Evolutionary conservation across 2,797 vertebrate species (phyloP).

Genomic region (Carcharodon carcharias): DNA sequence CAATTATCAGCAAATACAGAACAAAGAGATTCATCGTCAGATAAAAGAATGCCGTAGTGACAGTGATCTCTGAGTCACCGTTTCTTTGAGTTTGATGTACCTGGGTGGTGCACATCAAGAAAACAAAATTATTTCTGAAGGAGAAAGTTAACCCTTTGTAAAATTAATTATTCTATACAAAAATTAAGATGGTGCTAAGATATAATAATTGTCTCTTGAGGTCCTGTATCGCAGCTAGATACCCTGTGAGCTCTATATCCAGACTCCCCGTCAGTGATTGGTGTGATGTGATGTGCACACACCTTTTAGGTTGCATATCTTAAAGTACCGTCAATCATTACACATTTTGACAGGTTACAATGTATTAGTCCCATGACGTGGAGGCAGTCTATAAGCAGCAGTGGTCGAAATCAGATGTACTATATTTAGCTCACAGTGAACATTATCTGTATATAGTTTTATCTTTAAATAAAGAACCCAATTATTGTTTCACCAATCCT

Average conservation of each 20-base stretch:
- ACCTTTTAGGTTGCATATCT: too few species aligned
- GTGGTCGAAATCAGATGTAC: too few species aligned
- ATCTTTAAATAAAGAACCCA: too few species aligned
- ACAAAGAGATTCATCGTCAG: background rate
- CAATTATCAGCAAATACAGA: background rate
- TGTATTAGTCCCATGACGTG: too few species aligned
- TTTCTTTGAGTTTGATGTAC: slow-evolving; percentile 22
- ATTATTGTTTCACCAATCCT: too few species aligned
- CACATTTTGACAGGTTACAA: too few species aligned
- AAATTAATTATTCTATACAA: background rate
- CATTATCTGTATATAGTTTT: too few species aligned
- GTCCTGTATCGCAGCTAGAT: background rate
- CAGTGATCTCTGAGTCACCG: background rate
- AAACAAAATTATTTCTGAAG: slow-evolving; percentile 12
- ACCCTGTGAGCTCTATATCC: background rate
- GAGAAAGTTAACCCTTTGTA: background rate
- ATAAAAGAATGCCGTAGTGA: background rate
- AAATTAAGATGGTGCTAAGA: background rate
- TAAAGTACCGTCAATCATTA: too few species aligned
- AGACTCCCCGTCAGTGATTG: background rate
- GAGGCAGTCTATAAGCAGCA: too few species aligned
- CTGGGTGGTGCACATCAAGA: slow-evolving; percentile 27
- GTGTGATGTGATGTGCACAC: too few species aligned
- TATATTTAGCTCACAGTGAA: too few species aligned
- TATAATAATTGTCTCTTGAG: background rate